Conservation (phyloP, 2,888 invertebrate genomes). For the Amiota mariae region DNA sequence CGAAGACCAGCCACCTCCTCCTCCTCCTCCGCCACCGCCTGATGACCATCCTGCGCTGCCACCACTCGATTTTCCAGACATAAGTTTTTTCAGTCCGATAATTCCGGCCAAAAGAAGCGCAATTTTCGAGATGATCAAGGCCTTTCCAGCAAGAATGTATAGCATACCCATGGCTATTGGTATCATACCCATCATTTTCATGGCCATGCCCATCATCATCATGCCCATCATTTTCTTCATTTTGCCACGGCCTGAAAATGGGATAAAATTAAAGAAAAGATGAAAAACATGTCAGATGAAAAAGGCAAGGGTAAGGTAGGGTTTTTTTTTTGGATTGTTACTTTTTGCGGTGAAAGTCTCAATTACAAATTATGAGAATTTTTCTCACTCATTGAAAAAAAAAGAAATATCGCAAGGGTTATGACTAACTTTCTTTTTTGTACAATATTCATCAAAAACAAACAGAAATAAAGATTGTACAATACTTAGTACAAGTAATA, state of each 20-base stretch:
- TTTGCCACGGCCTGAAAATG: slow-evolving; percentile 82
- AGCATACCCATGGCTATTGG: slow-evolving; percentile 87
- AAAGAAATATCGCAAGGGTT: neutral
- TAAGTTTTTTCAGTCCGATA: slow-evolving; percentile 86
- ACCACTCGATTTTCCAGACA: slow-evolving; percentile 80
- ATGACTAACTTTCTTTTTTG: slow-evolving; percentile 14
- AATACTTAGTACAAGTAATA: too few relatives aligned
- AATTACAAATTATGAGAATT: slow-evolving; percentile 15
- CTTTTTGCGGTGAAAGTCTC: slow-evolving; percentile 21
- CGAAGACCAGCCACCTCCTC: slow-evolving; percentile 68
- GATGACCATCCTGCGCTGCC: slow-evolving; percentile 75
- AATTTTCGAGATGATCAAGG: slow-evolving; percentile 85
- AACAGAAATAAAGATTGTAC: too few relatives aligned
- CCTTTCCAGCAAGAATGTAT: slow-evolving; percentile 88
- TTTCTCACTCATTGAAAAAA: slow-evolving; percentile 1
- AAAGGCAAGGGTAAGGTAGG: neutral
- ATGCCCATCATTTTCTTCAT: slow-evolving; percentile 94
- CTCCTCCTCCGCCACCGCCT: slow-evolving; percentile 71
- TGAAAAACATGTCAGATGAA: slow-evolving; percentile 32
- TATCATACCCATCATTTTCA: slow-evolving; percentile 88
- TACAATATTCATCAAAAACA: neutral
- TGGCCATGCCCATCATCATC: slow-evolving; percentile 91
- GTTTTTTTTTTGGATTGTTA: slow-evolving; percentile 17
- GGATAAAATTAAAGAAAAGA: slow-evolving; percentile 39
- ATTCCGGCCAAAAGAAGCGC: slow-evolving; percentile 87